Evolutionary conservation across 1,140 invertebrate genomes (phyloP), one percentile per base, ranked within the genome.

Genomic region (Plutomurus gul): DNA sequence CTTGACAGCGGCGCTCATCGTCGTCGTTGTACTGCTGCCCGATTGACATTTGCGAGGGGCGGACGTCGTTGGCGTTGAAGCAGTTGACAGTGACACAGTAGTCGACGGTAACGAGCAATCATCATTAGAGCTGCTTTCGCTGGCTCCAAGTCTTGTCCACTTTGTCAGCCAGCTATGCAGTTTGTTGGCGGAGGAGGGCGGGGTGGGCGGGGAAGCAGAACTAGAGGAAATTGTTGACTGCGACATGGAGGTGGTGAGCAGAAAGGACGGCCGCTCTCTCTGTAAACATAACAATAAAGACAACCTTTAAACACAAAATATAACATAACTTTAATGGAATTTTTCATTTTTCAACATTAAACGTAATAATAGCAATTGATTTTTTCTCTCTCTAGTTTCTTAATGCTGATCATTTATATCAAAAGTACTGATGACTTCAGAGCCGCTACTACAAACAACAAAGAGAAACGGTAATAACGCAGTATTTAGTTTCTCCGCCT

Each of bases 251-350:
- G 70, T 40, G 1, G 70, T 40, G 13, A 43, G 20, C 20, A 72
- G 8, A 72, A 72, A 72, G 16, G 36, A 72, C 36, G 70, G 70
- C 37, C 25, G 36, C 36, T 72, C 70, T 25, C 70, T 39, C 70
- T 72, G 37, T 11, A 72, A 72, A 6, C 4, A 72, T 20, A 72
- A 56, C 39, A 10, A n/a, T 13, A 43, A 43, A 43, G n/a, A 43
- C 39, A 43, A 33, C 20, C 10, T 33, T 33, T n/a, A 11, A n/a
- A 33, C 27, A 13, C 4, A 40, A 72, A 40, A 43, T 40, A n/a
- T n/a, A n/a, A n/a, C n/a, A n/a, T n/a, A n/a, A n/a, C n/a, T n/a
- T n/a, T n/a, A n/a, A n/a, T n/a, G n/a, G n/a, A n/a, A n/a, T n/a
- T n/a, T n/a, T n/a, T n/a, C n/a, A n/a, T n/a, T n/a, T n/a, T n/a